phyloP scores from a whole-genome alignment of 2,113 vertebrate genomes.

The Callipepla californica region DNA sequence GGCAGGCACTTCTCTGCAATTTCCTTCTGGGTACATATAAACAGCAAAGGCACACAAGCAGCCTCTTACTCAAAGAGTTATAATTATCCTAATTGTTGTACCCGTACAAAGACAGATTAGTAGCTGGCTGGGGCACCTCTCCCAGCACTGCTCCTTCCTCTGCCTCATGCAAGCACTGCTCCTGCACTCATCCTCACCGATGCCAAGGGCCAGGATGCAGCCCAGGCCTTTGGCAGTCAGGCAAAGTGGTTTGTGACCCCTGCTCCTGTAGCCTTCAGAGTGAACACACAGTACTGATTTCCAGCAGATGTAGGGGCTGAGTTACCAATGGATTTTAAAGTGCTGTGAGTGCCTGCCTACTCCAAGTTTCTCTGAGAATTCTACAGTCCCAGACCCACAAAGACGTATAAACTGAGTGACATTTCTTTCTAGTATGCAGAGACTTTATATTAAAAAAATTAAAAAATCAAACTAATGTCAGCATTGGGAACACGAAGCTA shows the following conservation, averaged over 20 bases:
- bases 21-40: conserved; percentile 26
- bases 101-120: not conserved
- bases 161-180: not conserved
- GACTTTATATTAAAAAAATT: not conserved
- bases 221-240: not conserved
- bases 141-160: not conserved
- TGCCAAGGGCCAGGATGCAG: not conserved
- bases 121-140: not conserved
- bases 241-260: not conserved
- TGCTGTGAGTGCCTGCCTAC: not conserved
- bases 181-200: not conserved
- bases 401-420: not conserved
- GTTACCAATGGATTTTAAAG: not conserved
- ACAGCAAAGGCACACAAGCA: not conserved
- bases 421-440: not conserved
- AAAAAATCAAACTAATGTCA: not conserved
- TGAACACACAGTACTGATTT: not conserved
- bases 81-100: conserved; percentile 3
- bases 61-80: not conserved
- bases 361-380: not conserved
- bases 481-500: not conserved
- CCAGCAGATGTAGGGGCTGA: not conserved
- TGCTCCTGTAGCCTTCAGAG: not conserved
- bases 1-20: conserved; percentile 31
- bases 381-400: not conserved